phyloP scores from a whole-genome alignment of 2,888 invertebrate species.

The Chrysina gloriosa region DNA sequence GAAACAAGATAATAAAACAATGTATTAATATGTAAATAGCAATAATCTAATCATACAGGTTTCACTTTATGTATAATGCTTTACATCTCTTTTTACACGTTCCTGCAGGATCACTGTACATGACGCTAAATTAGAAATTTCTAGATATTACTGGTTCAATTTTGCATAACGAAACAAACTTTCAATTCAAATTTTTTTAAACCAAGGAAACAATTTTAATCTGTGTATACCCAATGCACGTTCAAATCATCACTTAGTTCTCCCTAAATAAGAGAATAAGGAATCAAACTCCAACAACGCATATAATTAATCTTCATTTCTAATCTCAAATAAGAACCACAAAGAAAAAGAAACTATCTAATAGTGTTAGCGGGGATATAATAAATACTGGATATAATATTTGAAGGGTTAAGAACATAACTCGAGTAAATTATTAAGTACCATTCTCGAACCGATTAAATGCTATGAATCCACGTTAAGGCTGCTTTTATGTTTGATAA shows the following conservation, averaged over 20 bases:
- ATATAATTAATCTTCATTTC: background rate
- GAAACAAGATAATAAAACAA: background rate
- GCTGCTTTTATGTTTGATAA: constrained; percentile 72
- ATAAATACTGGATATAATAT: background rate
- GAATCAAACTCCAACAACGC: background rate
- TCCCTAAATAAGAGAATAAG: constrained; percentile 8
- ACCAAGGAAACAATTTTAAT: too few species aligned
- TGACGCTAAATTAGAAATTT: background rate
- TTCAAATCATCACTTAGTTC: background rate
- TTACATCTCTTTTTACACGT: constrained; percentile 22
- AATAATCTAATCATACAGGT: background rate
- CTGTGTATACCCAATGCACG: background rate
- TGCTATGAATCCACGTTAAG: constrained; percentile 73
- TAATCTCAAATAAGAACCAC: background rate
- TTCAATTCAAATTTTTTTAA: too few species aligned
- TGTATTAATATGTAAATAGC: background rate
- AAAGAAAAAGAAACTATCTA: background rate
- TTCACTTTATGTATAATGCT: background rate
- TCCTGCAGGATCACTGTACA: background rate
- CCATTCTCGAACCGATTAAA: constrained; percentile 44
- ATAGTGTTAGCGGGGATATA: background rate
- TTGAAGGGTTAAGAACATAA: background rate
- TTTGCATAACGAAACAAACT: too few species aligned
- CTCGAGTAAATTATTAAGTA: background rate
- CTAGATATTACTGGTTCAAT: background rate